These are phyloP conservation scores for Pterobdella sp. DNA, from an alignment of 2,888 invertebrate genomes.

Conservation along the genomic window DNA sequence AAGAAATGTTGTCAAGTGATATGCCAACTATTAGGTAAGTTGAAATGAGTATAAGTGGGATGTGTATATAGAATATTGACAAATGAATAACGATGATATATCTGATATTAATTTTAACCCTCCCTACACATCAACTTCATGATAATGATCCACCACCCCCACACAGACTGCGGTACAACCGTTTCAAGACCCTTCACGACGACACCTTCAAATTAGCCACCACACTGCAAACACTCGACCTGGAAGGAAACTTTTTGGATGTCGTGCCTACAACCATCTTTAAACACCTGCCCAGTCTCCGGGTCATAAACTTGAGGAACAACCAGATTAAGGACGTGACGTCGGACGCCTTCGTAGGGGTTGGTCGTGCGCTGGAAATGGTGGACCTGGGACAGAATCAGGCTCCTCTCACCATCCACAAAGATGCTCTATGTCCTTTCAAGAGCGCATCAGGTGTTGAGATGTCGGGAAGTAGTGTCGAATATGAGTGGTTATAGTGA, in stretches of 20 bases:
- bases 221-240: constrained; percentile 31
- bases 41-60: no score
- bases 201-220: constrained; percentile 27
- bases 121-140: no score
- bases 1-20: no score
- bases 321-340: constrained; percentile 33
- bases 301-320: constrained; percentile 32
- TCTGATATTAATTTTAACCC: no score
- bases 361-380: constrained; percentile 26
- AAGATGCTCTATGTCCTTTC: constrained; percentile 34
- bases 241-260: constrained; percentile 34
- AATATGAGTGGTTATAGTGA: background rate
- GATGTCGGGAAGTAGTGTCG: constrained; percentile 25
- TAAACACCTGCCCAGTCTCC: constrained; percentile 26
- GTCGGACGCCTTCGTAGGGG: constrained; percentile 30
- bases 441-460: constrained; percentile 28
- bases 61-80: no score
- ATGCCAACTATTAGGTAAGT: no score
- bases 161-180: constrained; percentile 33
- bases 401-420: constrained; percentile 30
- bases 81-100: no score
- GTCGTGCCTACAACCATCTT: constrained; percentile 31
- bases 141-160: no score
- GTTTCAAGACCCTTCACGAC: constrained; percentile 26
- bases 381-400: constrained; percentile 35